A percentile compares a stretch with the other conserved stretches of the same genome.
Conservation (phyloP, 2,113 vertebrate genomes). For the Oophaga pumilio region DNA sequence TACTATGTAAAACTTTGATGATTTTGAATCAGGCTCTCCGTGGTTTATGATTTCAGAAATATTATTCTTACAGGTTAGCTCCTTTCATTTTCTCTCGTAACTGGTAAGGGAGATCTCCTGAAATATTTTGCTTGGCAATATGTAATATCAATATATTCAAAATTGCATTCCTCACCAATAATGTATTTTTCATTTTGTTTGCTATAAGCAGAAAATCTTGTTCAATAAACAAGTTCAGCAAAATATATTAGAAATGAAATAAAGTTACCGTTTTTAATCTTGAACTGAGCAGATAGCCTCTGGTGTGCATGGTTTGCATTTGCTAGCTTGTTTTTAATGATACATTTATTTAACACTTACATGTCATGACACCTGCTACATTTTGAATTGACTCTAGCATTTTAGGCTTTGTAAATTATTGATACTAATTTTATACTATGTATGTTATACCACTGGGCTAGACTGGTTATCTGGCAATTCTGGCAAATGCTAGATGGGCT, state of each 20-base stretch:
- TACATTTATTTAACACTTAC: slow-evolving; percentile 44
- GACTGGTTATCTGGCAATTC: too few relatives aligned
- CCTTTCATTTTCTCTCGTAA: slow-evolving; percentile 48
- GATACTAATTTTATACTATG: neutral
- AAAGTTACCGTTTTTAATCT: slow-evolving; percentile 52
- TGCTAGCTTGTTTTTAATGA: slow-evolving; percentile 27
- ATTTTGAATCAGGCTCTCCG: slow-evolving; percentile 28
- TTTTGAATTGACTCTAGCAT: neutral
- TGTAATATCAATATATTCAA: slow-evolving; percentile 58
- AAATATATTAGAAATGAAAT: slow-evolving; percentile 54
- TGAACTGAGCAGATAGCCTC: slow-evolving; percentile 31
- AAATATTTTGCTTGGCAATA: slow-evolving; percentile 49
- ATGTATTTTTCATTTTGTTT: slow-evolving; percentile 54
- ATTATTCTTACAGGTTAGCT: slow-evolving; percentile 29
- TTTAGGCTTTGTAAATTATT: neutral
- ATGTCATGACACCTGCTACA: neutral
- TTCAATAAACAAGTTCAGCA: slow-evolving; percentile 57
- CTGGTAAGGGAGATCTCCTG: slow-evolving; percentile 28
- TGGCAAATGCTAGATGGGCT: too few relatives aligned
- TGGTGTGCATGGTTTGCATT: slow-evolving; percentile 25
- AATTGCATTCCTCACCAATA: slow-evolving; percentile 55
- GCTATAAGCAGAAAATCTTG: slow-evolving; percentile 54
- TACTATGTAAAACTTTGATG: slow-evolving; percentile 26
- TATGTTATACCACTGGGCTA: neutral
- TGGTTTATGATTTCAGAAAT: slow-evolving; percentile 9